Base-by-base conservation (phyloP, 2,888 invertebrate genomes). In the Pristionchus fissidentatus region DNA sequence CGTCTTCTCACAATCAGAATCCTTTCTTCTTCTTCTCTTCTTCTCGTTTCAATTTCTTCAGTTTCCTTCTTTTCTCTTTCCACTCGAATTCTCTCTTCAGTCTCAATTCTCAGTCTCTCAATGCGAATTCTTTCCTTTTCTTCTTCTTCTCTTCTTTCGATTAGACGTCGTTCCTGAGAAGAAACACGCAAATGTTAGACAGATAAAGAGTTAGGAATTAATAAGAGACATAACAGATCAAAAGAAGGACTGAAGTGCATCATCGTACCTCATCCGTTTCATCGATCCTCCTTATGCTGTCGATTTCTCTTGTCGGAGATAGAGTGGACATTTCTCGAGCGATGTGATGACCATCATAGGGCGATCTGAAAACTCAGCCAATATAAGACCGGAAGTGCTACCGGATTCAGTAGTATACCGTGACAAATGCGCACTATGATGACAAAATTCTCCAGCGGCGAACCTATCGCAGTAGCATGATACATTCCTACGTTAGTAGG, bases 211-310 rank as follows among this genome's bases (percentile, higher is more conserved):
- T 49, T 5, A 77, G 77, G 22, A 10, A 49, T 52, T 77, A 19
- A 77, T 77, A 0, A 22, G 43, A 4, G 49, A 35, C 22, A 77
- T 7, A 19, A 46, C 38, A 55, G 22, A 77, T 49, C 19, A 13
- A 77, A 43, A 13, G 4, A 52, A 77, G 32, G 29, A 77, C 4
- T n/a, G 0, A 70, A 26, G 4, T 38, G 15, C 8, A 43, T 62
- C 46, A 84, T n/a, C n/a, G n/a, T n/a, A n/a, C 55, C 73, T 85
- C 85, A 41, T 57, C 43, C 26, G 78, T 85, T 46, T 80, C 66
- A 4, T 57, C 66, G 41, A 70, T 70, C 26, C 43, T n/a, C 10
- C 70, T 5, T 10, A 70, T 70, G 1, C 41, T n/a, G 8, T 70
- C 70, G 19, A 70, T 38, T 0, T 70, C 70, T 26, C 26, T 41